Evolutionary conservation across 2,888 invertebrate species (phyloP).

Genomic region (Nephrotoma flavescens): DNA sequence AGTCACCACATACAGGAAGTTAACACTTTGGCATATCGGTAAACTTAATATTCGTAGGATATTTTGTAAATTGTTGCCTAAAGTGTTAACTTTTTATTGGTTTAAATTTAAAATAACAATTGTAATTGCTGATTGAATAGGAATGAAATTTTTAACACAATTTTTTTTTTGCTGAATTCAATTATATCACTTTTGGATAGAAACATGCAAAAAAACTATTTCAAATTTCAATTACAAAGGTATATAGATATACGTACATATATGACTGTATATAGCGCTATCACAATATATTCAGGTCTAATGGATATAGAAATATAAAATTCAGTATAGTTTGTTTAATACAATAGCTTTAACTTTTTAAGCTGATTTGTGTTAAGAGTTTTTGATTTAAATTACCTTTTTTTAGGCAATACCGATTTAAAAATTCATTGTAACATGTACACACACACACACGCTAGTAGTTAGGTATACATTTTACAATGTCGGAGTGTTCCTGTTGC

Average conservation of each 20-base stretch:
- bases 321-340: not conserved
- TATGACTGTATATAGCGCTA: not conserved
- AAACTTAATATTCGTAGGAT: not conserved
- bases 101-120: not conserved
- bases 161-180: not conserved
- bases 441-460: not conserved
- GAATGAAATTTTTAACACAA: not conserved
- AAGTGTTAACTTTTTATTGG: not conserved
- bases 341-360: not conserved
- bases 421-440: not conserved
- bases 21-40: not conserved
- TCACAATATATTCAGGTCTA: not conserved
- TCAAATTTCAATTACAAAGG: not conserved
- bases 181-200: not conserved
- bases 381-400: not conserved
- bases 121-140: not conserved
- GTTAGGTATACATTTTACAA: not conserved
- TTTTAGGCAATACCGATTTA: not conserved
- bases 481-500: too few relatives aligned
- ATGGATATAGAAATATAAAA: not conserved
- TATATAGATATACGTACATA: too few relatives aligned
- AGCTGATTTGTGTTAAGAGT: not conserved
- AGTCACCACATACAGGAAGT: not conserved
- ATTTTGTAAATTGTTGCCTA: not conserved
- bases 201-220: not conserved